phyloP scores from a whole-genome alignment of 2,888 invertebrate species.

The Spisula subtruncata region DNA sequence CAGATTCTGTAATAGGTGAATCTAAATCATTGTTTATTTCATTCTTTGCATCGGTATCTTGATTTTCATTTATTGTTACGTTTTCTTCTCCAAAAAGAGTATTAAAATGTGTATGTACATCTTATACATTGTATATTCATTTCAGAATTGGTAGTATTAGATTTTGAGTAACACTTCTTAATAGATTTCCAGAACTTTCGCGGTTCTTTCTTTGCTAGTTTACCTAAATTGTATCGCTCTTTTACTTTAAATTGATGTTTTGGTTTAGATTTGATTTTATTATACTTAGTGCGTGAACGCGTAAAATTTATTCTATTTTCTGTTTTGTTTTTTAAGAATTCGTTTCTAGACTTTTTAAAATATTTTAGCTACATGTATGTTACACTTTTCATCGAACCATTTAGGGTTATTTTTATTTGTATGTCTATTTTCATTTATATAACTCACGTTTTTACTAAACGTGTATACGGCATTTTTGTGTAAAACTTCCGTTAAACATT shows the following conservation, averaged over 20 bases:
- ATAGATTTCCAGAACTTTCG: slow-evolving; percentile 19
- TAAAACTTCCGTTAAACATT: too few relatives aligned
- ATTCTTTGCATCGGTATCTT: not conserved
- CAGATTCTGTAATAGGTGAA: not conserved
- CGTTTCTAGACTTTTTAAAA: not conserved
- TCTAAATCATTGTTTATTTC: not conserved
- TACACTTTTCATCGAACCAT: slow-evolving; percentile 9
- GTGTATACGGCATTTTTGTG: too few relatives aligned
- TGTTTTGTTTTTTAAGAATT: not conserved
- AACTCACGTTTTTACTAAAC: too few relatives aligned
- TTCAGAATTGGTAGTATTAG: not conserved
- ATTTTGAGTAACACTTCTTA: not conserved
- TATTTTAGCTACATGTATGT: not conserved
- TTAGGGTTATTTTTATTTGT: not conserved
- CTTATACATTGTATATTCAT: slow-evolving; percentile 4
- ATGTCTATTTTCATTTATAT: not conserved
- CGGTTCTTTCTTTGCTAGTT: not conserved
- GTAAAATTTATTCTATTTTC: not conserved
- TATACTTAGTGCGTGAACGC: not conserved
- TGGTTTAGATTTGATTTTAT: not conserved
- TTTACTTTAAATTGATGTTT: not conserved
- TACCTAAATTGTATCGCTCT: not conserved
- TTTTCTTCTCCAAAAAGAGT: not conserved
- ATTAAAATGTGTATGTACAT: not conserved
- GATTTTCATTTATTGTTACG: too few relatives aligned